Conservation (phyloP, 2,797 vertebrate species). For the Tachyglossus aculeatus region DNA sequence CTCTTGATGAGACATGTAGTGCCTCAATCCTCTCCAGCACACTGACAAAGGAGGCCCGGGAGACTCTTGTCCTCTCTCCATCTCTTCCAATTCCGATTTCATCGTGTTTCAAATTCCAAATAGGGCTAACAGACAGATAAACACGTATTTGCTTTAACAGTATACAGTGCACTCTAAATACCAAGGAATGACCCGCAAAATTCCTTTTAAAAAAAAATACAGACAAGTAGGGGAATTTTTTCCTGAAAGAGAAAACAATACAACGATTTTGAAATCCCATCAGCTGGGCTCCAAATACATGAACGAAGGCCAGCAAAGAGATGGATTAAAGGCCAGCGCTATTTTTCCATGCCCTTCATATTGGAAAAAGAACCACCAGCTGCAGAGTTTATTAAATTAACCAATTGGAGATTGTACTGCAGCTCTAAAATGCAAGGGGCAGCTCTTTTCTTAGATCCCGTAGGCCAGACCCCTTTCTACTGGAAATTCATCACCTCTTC, state of each 20-base stretch:
- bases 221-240: neutral
- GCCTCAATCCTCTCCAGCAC: neutral
- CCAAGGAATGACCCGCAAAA: neutral
- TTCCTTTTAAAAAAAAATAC: neutral
- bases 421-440: slow-evolving; percentile 1
- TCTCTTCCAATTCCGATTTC: too few species aligned
- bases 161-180: neutral
- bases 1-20: neutral
- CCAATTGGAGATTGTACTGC: neutral
- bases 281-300: too few species aligned
- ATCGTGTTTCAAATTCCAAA: neutral
- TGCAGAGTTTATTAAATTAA: neutral
- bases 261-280: neutral
- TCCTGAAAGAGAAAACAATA: neutral
- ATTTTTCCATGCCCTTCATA: too few species aligned
- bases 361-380: neutral
- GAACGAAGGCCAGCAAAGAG: too few species aligned
- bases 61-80: neutral
- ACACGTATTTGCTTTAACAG: neutral
- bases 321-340: too few species aligned
- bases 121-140: neutral
- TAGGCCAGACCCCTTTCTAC: slow-evolving; percentile 3
- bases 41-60: neutral
- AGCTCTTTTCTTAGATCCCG: neutral
- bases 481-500: neutral